Evolutionary conservation across 2,797 vertebrate species (phyloP), one percentile per base, ranked within the genome.

Genomic region (Brachyalestes nurse): DNA sequence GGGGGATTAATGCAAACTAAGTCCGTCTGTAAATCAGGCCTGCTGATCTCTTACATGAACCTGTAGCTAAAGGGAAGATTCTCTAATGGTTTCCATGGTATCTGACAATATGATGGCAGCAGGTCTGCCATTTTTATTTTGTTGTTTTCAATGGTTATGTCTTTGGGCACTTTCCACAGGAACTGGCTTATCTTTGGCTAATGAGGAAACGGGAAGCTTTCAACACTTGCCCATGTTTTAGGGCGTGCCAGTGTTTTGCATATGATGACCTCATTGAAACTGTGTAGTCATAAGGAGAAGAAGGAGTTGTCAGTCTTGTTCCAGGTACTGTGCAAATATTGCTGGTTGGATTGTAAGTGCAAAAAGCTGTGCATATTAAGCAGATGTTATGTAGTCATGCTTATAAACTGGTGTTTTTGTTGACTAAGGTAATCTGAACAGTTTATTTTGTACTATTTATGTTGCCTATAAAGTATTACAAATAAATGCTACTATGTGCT

Each of bases 231-330:
- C 86, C 78, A 67, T n/a, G 61, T 83, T 34, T 74, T 62, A 88
- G 91, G 91, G 93, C 88, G 89, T 87, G 89, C 79, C 83, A 86
- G 21, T 53, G 16, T 76, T 93, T 90, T 91, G 90, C 90, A 88
- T 91, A 83, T 42, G 13, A 79, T 90, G 90, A 91, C 89, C 62
- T 92, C 84, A 88, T 89, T 76, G 82, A 84, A 84, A 78, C 74
- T 42, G 65, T 86, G 85, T 88, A 80, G 88, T 91, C 86, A 87
- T 85, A 40, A 38, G 21, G 47, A 66, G 61, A 77, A 79, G 83
- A 82, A 55, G 78, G 83, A 78, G 82, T 85, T 84, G 87, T 87
- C 57, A 34, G 79, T 74, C 82, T 42, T 81, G 67, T 34, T 69
- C 67, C 25, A 74, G 38, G 62, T 47, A 40, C 57, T 61, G 84